Evolutionary conservation across 2,113 vertebrate species (phyloP).

Genomic region (Halichoeres trimaculatus): DNA sequence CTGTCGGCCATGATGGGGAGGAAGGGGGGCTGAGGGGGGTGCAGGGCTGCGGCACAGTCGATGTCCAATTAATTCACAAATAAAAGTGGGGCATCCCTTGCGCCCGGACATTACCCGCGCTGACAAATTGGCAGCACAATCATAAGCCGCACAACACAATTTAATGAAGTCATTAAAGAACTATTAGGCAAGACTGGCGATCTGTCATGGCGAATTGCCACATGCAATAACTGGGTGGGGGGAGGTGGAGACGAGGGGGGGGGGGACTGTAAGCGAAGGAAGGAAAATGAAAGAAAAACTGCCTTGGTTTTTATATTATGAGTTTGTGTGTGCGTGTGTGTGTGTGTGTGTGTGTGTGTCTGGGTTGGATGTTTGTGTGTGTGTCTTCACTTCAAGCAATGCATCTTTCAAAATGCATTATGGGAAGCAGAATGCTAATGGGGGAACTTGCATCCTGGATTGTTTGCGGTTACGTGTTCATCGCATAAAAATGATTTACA

Average conservation of each 20-base stretch:
- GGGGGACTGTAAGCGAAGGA: slow-evolving; percentile 9
- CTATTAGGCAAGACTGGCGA: slow-evolving; percentile 76
- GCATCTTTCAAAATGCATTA: slow-evolving; percentile 65
- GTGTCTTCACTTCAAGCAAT: slow-evolving; percentile 38
- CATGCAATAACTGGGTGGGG: slow-evolving; percentile 69
- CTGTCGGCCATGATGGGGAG: slow-evolving; percentile 17
- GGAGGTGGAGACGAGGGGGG: not conserved
- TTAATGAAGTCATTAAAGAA: slow-evolving; percentile 86
- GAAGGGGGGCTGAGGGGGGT: not conserved
- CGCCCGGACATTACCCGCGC: slow-evolving; percentile 79
- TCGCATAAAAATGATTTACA: slow-evolving; percentile 71
- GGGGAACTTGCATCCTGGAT: slow-evolving; percentile 57
- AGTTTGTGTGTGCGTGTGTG: slow-evolving; percentile 33
- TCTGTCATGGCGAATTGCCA: slow-evolving; percentile 82
- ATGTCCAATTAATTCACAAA: slow-evolving; percentile 84
- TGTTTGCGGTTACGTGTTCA: slow-evolving; percentile 58
- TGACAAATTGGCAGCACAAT: slow-evolving; percentile 88
- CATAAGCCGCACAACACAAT: slow-evolving; percentile 90
- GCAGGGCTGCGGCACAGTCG: slow-evolving; percentile 59
- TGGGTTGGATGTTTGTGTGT: slow-evolving; percentile 29
- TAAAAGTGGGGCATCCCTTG: slow-evolving; percentile 82
- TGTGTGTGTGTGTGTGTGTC: slow-evolving; percentile 15
- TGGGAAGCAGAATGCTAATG: slow-evolving; percentile 67
- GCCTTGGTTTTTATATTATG: slow-evolving; percentile 37
- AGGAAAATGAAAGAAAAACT: slow-evolving; percentile 67